phyloP scores from a whole-genome alignment of 2,797 vertebrate genomes.

The Numenius phaeopus region DNA sequence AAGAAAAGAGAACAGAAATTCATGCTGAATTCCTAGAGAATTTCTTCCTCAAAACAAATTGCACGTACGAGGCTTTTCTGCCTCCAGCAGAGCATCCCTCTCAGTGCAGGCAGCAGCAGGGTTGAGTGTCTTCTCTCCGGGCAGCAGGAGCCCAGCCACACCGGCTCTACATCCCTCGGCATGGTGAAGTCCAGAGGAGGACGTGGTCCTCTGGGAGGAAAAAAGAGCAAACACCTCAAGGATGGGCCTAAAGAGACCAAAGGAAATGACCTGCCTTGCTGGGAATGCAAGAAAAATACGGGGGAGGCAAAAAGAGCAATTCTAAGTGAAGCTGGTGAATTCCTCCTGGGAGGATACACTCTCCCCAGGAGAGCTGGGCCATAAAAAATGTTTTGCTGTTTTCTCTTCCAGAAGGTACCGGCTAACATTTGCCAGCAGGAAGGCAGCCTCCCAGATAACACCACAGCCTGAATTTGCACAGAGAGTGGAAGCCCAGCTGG shows the following conservation, averaged over 20 bases:
- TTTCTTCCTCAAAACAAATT: neutral
- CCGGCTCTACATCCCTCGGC: accelerated
- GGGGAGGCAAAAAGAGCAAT: slow-evolving; percentile 16
- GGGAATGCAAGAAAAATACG: neutral
- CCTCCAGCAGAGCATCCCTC: neutral
- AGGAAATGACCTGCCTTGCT: neutral
- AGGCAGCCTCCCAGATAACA: slow-evolving; percentile 9
- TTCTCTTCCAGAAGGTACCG: slow-evolving; percentile 9
- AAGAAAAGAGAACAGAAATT: neutral
- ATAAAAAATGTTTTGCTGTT: neutral
- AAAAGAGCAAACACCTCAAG: neutral
- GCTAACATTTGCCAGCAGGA: slow-evolving; percentile 20
- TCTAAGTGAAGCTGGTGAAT: neutral
- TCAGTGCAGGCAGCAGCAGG: neutral
- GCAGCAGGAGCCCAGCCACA: neutral
- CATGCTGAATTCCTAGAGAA: neutral
- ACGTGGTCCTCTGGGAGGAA: neutral
- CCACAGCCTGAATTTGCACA: neutral
- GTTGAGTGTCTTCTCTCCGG: neutral
- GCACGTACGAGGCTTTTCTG: accelerated
- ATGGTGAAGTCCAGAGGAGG: accelerated
- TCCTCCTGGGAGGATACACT: neutral
- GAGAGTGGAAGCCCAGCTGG: slow-evolving; percentile 37
- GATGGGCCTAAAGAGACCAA: neutral
- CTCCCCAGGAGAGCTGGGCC: neutral